phyloP scores from a whole-genome alignment of 2,888 invertebrate genomes.

The Leptopterna dolabrata region DNA sequence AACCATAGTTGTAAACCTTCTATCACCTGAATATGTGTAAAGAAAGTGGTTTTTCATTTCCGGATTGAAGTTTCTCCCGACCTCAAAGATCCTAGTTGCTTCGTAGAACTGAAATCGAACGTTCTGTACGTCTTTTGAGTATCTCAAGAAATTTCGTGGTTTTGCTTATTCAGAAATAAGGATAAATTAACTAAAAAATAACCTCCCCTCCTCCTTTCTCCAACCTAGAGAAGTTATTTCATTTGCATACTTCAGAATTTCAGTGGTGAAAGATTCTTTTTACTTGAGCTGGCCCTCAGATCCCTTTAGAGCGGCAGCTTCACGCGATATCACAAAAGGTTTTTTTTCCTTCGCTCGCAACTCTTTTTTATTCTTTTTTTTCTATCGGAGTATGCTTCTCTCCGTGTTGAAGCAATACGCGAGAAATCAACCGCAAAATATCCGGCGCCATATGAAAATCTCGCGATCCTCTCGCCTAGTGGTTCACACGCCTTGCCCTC shows the following conservation, averaged over 20 bases:
- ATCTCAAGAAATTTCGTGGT: too few relatives aligned
- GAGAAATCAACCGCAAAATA: conserved; percentile 1
- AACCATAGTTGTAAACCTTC: too few relatives aligned
- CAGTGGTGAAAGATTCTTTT: background rate
- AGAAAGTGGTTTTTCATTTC: too few relatives aligned
- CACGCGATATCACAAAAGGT: background rate
- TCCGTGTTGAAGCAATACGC: background rate
- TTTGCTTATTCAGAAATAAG: too few relatives aligned
- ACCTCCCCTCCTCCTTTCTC: too few relatives aligned
- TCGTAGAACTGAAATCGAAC: too few relatives aligned
- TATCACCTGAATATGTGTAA: too few relatives aligned
- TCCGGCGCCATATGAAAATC: background rate
- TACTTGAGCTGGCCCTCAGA: background rate
- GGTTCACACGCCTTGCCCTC: background rate
- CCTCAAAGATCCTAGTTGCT: too few relatives aligned
- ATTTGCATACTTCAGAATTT: background rate
- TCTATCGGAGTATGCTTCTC: background rate
- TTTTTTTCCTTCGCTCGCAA: background rate
- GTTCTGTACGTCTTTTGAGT: too few relatives aligned
- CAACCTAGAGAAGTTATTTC: too few relatives aligned
- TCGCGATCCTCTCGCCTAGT: background rate
- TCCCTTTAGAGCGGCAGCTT: background rate
- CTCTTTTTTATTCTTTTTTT: background rate
- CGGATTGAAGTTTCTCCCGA: too few relatives aligned
- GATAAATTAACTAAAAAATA: too few relatives aligned